Base-by-base conservation (phyloP, 1,140 invertebrate genomes). In the Papilio machaon region DNA sequence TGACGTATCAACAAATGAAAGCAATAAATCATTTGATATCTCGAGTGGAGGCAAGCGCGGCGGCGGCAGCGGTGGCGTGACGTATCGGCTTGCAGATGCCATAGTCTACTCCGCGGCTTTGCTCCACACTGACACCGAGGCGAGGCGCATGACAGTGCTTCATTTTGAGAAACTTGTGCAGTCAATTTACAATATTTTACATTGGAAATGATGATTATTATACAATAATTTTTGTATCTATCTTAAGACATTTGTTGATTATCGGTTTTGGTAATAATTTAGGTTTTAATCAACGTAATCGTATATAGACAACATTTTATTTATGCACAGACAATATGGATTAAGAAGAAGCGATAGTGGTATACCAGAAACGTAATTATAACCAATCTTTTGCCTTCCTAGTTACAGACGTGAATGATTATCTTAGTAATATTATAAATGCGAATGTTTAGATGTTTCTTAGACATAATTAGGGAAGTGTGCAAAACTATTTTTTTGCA, bases 11-110 rank as follows among this genome's bases (percentile, higher is more conserved):
- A 85, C 83, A 85, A 85, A 86, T 88, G 84, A 84, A 82, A 80
- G 82, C 82, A 85, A 90, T 92, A 91, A 88, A 92, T 90, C 90
- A 91, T 88, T 84, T 87, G 87, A 91, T 91, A 92, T 91, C 89
- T 88, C 79, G 82, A 87, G 84, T 85, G 85, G 84, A 84, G 86
- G 83, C 86, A 81, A 84, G 83, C 79, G 82, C 78, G 79, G 7
- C 78, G 79, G 7, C 38, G 38, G 38, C 38, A 43, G 54, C 17
- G 54, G 54, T 17, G 54, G 81, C 85, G 86, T 90, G 87, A 89
- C 83, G 88, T 89, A 84, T 91, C 89, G 85, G 84, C 91, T 92
- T 93, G 89, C 91, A 81, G 81, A 89, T 89, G 73, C 79, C 82
- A 91, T 91, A 87, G 89, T 82, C 77, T 87, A 82, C 87, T 58